Evolutionary conservation across 2,888 invertebrate species (phyloP).

Genomic region (Acanthosepion esculentum): DNA sequence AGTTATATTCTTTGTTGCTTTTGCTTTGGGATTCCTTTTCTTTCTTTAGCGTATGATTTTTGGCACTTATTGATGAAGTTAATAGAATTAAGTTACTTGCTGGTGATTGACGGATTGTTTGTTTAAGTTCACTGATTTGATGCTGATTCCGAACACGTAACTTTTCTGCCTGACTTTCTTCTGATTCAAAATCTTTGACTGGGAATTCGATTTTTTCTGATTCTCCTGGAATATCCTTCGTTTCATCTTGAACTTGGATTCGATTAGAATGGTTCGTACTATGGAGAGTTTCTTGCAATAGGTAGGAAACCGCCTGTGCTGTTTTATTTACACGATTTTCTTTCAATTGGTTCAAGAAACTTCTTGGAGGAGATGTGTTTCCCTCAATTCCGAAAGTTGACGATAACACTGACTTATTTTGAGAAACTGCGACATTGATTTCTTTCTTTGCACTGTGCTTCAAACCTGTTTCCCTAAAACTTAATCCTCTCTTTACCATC

Average conservation of each 20-base stretch:
- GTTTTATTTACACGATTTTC: neutral
- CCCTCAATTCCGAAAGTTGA: neutral
- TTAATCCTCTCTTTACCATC: neutral
- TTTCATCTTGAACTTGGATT: neutral
- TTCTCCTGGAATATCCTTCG: neutral
- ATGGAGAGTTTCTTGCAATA: neutral
- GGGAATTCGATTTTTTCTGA: neutral
- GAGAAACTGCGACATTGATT: neutral
- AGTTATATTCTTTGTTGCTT: too few species aligned
- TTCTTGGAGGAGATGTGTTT: neutral
- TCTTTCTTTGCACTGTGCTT: neutral
- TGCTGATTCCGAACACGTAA: neutral
- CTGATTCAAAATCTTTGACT: neutral
- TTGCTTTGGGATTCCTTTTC: too few species aligned
- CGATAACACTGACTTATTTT: neutral
- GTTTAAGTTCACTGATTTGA: neutral
- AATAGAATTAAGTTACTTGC: neutral
- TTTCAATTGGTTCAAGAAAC: neutral
- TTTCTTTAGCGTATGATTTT: neutral
- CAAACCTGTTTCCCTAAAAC: neutral
- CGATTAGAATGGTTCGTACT: neutral
- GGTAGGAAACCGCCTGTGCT: neutral
- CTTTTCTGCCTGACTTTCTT: neutral
- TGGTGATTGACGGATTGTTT: neutral
- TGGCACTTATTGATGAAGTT: neutral